Conservation (phyloP, 2,797 vertebrate species). For the Neopelma chrysocephalum region DNA sequence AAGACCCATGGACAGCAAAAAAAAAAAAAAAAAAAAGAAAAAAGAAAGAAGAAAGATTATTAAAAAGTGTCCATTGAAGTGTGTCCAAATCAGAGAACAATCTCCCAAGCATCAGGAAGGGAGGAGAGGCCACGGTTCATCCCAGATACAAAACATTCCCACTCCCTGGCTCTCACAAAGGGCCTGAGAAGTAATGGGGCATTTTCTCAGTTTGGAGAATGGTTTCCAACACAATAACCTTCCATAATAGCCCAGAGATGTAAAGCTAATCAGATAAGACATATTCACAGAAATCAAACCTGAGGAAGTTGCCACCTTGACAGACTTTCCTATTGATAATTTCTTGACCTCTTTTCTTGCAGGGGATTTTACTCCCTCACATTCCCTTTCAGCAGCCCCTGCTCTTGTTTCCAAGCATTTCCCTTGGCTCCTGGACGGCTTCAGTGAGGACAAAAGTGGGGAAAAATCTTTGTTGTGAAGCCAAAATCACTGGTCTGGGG, state of each 20-base stretch:
- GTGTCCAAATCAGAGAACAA: conserved; percentile 1
- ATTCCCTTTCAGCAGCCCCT: neutral
- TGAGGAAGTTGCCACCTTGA: neutral
- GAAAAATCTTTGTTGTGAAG: neutral
- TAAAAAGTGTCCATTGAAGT: neutral
- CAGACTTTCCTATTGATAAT: neutral
- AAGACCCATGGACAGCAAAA: neutral
- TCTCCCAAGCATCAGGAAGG: neutral
- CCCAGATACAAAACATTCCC: neutral
- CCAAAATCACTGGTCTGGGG: neutral
- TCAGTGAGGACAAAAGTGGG: neutral
- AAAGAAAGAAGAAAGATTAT: neutral
- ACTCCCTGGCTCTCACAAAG: neutral
- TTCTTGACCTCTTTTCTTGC: neutral
- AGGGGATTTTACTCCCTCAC: neutral
- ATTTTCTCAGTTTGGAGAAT: neutral
- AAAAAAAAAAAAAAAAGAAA: neutral
- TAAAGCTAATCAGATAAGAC: conserved; percentile 27
- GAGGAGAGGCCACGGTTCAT: neutral
- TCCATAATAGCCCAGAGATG: neutral
- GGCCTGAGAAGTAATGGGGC: neutral
- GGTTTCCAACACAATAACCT: conserved; percentile 21
- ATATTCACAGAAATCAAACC: neutral
- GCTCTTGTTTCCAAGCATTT: neutral
- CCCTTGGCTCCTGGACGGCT: neutral